A percentile compares a stretch with the other conserved stretches of the same genome.
These are phyloP conservation scores for Acyrthosiphon pisum DNA, from an alignment of 1,140 invertebrate species.

Conservation along the genomic window DNA sequence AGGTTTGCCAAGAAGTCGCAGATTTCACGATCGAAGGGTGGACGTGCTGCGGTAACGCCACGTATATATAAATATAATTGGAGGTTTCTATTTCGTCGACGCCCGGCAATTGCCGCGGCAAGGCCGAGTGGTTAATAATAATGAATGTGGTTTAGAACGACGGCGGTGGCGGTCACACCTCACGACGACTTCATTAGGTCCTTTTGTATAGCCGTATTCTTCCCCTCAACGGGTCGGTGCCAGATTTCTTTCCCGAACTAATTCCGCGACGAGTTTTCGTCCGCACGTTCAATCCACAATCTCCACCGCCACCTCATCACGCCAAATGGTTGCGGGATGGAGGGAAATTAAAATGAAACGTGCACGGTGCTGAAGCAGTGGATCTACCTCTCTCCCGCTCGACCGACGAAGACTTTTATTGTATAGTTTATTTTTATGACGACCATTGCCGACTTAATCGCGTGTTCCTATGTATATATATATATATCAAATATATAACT, in stretches of 20 bases:
- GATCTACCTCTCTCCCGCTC: not conserved
- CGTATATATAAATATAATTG: not conserved
- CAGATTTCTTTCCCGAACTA: slow-evolving; percentile 54
- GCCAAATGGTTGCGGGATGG: not conserved
- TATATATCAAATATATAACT: no score
- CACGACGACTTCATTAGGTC: slow-evolving; percentile 35
- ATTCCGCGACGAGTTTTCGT: slow-evolving; percentile 32
- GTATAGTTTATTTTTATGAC: slow-evolving; percentile 48
- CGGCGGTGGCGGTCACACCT: slow-evolving; percentile 23
- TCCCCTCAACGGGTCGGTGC: slow-evolving; percentile 25
- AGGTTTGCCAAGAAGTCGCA: slow-evolving; percentile 20
- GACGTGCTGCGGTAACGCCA: not conserved
- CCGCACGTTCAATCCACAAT: not conserved
- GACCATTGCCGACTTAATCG: not conserved
- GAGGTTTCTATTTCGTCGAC: slow-evolving; percentile 36
- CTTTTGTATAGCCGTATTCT: not conserved
- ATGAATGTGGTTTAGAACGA: not conserved
- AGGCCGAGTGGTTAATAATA: slow-evolving; percentile 24
- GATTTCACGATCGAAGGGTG: slow-evolving; percentile 14
- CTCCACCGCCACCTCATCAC: not conserved
- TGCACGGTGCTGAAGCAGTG: not conserved
- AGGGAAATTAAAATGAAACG: slow-evolving; percentile 35
- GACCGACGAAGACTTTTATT: not conserved
- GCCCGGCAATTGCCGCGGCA: not conserved
- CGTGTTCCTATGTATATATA: not conserved